Base-by-base conservation (phyloP, 2,797 vertebrate species). In the Heliangelus exortis region DNA sequence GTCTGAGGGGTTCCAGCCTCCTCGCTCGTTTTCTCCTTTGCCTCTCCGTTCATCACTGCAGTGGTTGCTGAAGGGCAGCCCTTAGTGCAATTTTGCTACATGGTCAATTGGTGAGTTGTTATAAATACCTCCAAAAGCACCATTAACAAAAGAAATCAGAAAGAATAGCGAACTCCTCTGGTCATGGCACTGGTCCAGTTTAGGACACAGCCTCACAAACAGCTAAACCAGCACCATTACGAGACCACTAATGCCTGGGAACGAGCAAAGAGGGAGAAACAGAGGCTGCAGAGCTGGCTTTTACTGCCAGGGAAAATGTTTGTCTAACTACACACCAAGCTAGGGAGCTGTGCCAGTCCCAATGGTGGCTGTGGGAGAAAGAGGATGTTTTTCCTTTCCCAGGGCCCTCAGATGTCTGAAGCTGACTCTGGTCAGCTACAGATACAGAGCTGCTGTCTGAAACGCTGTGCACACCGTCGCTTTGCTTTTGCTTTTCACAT, bases 1-100 rank as follows among this genome's bases (percentile, higher is more conserved):
- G 58, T 84, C 91, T 15, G 63, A 92, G 83, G 85, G 53, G 74
- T 86, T 88, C 73, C 76, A 88, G 83, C 51, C 83, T 92, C 3
- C 3, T 15, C 55, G 80, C 85, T 93, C 41, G 50, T 95, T 88
- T 93, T 91, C 58, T 73, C 54, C 50, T 88, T 84, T 77, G 62
- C 81, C 66, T 89, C 47, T 83, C 80, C 57, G 66, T 53, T 91
- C 83, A 81, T 79, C 73, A 12, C 53, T 74, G 39, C 90, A 69
- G 39, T 0, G 0, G n/a, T 75, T 81, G 87, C 91, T 94, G 48
- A 88, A 86, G 76, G 87, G 87, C 59, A 75, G 62, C 69, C 61
- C 75, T 66, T 55, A 69, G 31, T 17, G 62, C 62, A 66, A 18
- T 72, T 92, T 81, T 86, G 58, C 48, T 95, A 21, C 57, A 29